Evolutionary conservation across 2,888 invertebrate genomes (phyloP).

Genomic region (Eupeodes luniger): DNA sequence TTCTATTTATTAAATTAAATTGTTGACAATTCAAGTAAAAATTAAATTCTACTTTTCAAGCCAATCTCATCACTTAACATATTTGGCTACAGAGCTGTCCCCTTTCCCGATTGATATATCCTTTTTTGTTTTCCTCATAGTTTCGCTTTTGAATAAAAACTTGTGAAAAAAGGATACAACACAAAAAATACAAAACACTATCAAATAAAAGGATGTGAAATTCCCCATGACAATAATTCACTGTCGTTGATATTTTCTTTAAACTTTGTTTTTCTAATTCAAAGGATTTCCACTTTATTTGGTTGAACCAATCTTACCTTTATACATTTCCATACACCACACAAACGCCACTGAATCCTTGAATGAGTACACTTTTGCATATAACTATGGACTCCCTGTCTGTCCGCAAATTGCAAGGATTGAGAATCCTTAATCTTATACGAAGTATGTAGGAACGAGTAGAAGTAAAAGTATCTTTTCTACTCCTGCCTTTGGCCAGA

Average conservation of each 20-base stretch:
- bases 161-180: not conserved
- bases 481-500: slow-evolving; percentile 48
- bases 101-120: not conserved
- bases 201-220: not conserved
- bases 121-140: not conserved
- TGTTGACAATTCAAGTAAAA: not conserved
- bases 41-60: not conserved
- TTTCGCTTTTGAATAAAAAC: not conserved
- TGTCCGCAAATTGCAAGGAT: slow-evolving; percentile 48
- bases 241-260: not conserved
- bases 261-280: not conserved
- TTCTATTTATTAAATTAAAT: not conserved
- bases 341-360: slow-evolving; percentile 46
- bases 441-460: not conserved
- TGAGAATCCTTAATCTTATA: slow-evolving; percentile 42
- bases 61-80: slow-evolving; percentile 1
- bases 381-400: not conserved
- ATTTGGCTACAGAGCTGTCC: not conserved
- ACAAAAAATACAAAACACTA: not conserved
- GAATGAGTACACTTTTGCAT: slow-evolving; percentile 40
- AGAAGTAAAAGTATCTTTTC: too few relatives aligned
- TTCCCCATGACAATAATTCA: slow-evolving; percentile 27
- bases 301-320: slow-evolving; percentile 20
- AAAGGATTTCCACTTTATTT: slow-evolving; percentile 42
- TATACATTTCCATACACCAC: slow-evolving; percentile 34